Evolutionary conservation across 2,888 invertebrate genomes (phyloP).

Genomic region (Orchesellides sinensis): DNA sequence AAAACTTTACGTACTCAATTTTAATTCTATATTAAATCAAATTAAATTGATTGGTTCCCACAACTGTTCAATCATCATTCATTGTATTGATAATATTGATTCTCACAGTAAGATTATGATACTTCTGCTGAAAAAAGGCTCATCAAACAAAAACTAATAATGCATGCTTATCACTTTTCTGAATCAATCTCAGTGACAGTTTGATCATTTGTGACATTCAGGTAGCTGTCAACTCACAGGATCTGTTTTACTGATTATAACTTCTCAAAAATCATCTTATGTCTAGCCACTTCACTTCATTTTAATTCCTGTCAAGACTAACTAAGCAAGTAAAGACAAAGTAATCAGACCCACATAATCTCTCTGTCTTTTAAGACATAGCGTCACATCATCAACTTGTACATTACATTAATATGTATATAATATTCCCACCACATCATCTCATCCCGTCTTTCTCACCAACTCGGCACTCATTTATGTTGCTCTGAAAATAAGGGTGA

Average conservation of each 20-base stretch:
- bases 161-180: conserved; percentile 6
- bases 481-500: conserved; percentile 41
- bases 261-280: neutral
- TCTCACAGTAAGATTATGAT: too few species aligned
- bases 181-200: conserved; percentile 30
- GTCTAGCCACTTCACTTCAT: neutral
- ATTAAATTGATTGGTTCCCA: neutral
- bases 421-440: neutral
- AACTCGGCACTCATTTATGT: neutral
- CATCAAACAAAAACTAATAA: neutral
- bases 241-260: neutral
- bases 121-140: too few species aligned
- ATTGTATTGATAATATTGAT: too few species aligned
- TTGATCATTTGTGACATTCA: conserved; percentile 24
- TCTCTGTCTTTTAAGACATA: neutral
- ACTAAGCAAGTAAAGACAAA: too few species aligned
- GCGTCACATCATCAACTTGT: neutral
- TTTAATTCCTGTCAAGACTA: conserved; percentile 1
- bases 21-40: neutral
- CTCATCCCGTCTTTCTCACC: neutral
- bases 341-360: neutral
- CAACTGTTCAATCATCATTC: too few species aligned
- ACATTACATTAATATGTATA: neutral
- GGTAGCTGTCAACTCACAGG: conserved; percentile 24
- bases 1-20: neutral